Evolutionary conservation across 2,113 vertebrate species (phyloP), one percentile per base, ranked within the genome.

Genomic region (Geococcyx californianus): DNA sequence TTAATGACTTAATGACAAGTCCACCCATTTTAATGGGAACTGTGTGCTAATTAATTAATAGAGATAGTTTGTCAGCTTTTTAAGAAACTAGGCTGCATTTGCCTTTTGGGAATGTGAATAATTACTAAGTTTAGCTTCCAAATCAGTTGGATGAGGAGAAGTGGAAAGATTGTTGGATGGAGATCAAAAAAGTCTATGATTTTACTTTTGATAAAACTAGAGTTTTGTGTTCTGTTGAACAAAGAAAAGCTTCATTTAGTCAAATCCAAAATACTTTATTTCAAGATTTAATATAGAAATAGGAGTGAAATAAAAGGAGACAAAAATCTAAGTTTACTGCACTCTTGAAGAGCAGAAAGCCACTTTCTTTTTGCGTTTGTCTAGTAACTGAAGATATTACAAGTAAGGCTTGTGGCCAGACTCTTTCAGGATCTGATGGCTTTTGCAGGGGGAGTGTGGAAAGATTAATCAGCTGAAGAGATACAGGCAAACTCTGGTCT

Each of bases 1-100:
- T 88, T 94, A 95, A 95, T 40, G 84, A 91, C 87, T 95, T 85
- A 79, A 91, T 90, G 87, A 74, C 73, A 86, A 81, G 70, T 70
- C 72, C 58, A 75, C 72, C 82, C 16, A 10, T 91, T 95, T 94
- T 94, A 96, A 94, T 86, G 42, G 63, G 36, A 85, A 42, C 72
- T 77, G 13, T 76, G 67, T 83, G 67, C 68, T 95, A 88, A 95
- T 91, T 95, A 94, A 94, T 95, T 78, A 69, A 38, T 33, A 67
- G 55, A 91, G 33, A 34, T 69, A 85, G 77, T 91, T 85, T 81
- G 68, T 91, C 78, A 89, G 89, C 67, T 93, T 93, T 84, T 93
- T 60, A 90, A 88, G 85, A 93, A 87, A 86, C 63, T 74, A 44
- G 55, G 34, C 64, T 94, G 29, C 75, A 67, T 86, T 90, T 83